Percentiles rank a stretch among this genome's conserved stretches.
These are phyloP conservation scores for Hemichromis elongatus DNA, from an alignment of 2,113 vertebrate species.

Conservation along the genomic window DNA sequence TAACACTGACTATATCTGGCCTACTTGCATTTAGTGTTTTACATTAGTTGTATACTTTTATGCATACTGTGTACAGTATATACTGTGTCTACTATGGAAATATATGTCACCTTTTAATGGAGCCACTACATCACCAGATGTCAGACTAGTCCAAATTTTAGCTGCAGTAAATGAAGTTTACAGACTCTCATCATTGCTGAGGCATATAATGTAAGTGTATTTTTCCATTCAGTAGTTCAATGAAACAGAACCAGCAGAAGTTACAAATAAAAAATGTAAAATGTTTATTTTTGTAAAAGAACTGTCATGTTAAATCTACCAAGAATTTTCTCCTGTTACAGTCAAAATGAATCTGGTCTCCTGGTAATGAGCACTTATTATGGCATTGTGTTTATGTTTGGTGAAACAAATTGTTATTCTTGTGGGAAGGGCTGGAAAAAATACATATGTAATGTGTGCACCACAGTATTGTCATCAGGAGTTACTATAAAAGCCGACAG, in stretches of 20 bases:
- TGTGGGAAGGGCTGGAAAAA: conserved; percentile 29
- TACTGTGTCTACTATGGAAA: neutral
- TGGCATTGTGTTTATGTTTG: conserved; percentile 56
- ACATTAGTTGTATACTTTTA: neutral
- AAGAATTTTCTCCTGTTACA: conserved; percentile 45
- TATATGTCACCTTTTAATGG: neutral
- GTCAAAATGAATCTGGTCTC: conserved; percentile 53
- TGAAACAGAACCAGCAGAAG: neutral
- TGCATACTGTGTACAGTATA: neutral
- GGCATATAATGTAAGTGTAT: neutral
- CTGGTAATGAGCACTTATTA: conserved; percentile 61
- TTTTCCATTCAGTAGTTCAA: neutral
- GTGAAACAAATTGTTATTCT: conserved; percentile 57
- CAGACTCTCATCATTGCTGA: neutral
- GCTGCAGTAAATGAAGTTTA: conserved; percentile 26
- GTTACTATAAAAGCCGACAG: conserved; percentile 27
- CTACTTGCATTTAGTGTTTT: conserved; percentile 1
- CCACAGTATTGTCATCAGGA: conserved; percentile 47
- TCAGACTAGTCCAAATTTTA: neutral
- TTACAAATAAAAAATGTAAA: conserved; percentile 32
- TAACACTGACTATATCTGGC: conserved; percentile 21
- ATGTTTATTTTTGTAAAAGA: conserved; percentile 51
- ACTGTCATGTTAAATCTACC: conserved; percentile 57
- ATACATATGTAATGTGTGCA: conserved; percentile 52
- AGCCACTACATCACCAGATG: neutral